Evolutionary conservation across 2,888 invertebrate genomes (phyloP).

Genomic region (Caenorhabditis afra): DNA sequence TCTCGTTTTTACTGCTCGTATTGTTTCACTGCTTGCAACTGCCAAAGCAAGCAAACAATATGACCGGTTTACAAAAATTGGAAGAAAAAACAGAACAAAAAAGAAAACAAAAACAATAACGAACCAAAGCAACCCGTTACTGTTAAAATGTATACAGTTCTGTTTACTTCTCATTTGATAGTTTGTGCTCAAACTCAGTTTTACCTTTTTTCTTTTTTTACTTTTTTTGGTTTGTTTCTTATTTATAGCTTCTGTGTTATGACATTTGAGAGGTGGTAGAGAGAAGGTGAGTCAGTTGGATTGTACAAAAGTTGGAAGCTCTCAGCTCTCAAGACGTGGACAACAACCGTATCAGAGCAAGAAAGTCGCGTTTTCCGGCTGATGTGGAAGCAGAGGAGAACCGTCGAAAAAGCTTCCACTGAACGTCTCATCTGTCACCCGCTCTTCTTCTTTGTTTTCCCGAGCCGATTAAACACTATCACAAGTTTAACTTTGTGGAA

Average conservation of each 20-base stretch:
- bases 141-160: conserved; percentile 4
- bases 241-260: too few species aligned
- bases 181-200: conserved; percentile 4
- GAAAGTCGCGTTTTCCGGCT: too few species aligned
- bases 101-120: conserved; percentile 17
- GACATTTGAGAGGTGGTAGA: too few species aligned
- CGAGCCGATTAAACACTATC: conserved; percentile 56
- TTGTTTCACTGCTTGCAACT: conserved; percentile 20
- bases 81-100: conserved; percentile 15
- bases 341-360: too few species aligned
- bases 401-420: not conserved
- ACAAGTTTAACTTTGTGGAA: conserved; percentile 59
- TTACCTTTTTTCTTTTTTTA: not conserved
- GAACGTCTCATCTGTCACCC: conserved; percentile 14
- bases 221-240: conserved; percentile 13
- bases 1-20: not conserved
- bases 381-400: too few species aligned
- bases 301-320: not conserved
- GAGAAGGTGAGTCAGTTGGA: not conserved
- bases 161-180: too few species aligned
- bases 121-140: conserved; percentile 26
- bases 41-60: conserved; percentile 21
- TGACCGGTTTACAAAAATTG: conserved; percentile 38
- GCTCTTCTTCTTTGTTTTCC: conserved; percentile 35
- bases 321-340: not conserved